Conservation (phyloP, 2,113 vertebrate species). For the Myiozetetes cayanensis region DNA sequence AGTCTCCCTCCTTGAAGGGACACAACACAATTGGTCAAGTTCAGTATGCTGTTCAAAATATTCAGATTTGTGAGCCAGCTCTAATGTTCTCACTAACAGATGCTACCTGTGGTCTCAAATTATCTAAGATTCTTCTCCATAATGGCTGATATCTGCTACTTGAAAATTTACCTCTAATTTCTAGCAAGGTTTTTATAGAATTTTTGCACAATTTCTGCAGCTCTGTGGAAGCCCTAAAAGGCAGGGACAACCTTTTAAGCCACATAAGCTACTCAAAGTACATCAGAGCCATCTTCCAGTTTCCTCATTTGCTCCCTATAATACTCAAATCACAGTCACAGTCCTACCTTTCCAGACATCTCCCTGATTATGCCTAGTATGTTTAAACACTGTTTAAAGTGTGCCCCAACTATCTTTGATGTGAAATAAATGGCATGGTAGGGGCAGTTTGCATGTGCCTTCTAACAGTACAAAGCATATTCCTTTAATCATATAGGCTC, state of each 20-base stretch:
- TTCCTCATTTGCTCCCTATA: neutral
- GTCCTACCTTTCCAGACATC: neutral
- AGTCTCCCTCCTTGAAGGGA: neutral
- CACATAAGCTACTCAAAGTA: neutral
- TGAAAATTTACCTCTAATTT: no score
- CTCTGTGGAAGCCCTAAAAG: no score
- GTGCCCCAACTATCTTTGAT: neutral
- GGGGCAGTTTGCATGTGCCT: neutral
- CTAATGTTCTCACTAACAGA: neutral
- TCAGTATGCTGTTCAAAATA: fast-evolving
- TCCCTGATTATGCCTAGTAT: neutral
- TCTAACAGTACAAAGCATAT: neutral
- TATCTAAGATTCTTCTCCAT: neutral
- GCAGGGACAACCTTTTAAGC: no score
- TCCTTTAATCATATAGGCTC: neutral
- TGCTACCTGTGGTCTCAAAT: neutral
- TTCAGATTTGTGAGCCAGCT: neutral
- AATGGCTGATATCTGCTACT: neutral
- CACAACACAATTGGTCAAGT: neutral
- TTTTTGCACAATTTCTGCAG: no score
- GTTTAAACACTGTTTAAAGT: neutral
- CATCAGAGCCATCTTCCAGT: neutral
- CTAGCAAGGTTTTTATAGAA: neutral
- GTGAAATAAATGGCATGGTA: neutral
- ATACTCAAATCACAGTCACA: neutral